Percentiles rank a stretch among this genome's conserved stretches.
Conservation (phyloP, 2,797 vertebrate genomes). For the Myiothlypis chrysogaster region DNA sequence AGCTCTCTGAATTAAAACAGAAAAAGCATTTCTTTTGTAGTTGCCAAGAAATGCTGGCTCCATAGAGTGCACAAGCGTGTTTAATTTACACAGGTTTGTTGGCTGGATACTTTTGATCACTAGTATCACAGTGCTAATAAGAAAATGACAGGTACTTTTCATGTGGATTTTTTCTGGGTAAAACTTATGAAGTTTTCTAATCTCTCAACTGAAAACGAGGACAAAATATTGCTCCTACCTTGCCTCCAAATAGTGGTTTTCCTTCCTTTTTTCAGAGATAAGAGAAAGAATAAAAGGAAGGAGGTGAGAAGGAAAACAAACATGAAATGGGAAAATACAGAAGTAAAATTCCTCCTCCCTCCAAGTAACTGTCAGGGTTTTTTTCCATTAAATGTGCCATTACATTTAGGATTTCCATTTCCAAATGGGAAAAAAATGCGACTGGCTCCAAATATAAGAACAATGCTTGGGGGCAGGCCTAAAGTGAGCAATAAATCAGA, state of each 20-base stretch:
- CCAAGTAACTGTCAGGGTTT: background rate
- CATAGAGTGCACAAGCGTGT: background rate
- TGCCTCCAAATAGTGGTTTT: background rate
- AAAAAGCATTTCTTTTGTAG: background rate
- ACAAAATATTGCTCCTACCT: background rate
- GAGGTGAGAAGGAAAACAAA: background rate
- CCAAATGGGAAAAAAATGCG: slow-evolving; percentile 33
- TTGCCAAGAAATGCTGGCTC: background rate
- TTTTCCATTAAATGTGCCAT: background rate
- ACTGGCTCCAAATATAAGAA: slow-evolving; percentile 15
- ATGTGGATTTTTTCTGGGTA: background rate
- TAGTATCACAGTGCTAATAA: background rate
- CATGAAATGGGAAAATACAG: background rate
- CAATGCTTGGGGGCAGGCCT: slow-evolving; percentile 39
- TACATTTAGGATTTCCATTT: slow-evolving; percentile 22
- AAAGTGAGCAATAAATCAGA: slow-evolving; percentile 37
- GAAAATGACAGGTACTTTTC: background rate
- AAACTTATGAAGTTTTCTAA: slow-evolving; percentile 1
- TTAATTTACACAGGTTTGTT: background rate
- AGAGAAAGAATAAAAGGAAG: background rate
- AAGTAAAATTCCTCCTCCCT: background rate
- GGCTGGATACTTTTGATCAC: slow-evolving; percentile 1
- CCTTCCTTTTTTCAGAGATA: background rate
- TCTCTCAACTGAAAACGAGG: background rate
- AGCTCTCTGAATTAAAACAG: background rate